Evolutionary conservation across 2,113 vertebrate genomes (phyloP), one percentile per base, ranked within the genome.

Genomic region (Myocastor coypus): DNA sequence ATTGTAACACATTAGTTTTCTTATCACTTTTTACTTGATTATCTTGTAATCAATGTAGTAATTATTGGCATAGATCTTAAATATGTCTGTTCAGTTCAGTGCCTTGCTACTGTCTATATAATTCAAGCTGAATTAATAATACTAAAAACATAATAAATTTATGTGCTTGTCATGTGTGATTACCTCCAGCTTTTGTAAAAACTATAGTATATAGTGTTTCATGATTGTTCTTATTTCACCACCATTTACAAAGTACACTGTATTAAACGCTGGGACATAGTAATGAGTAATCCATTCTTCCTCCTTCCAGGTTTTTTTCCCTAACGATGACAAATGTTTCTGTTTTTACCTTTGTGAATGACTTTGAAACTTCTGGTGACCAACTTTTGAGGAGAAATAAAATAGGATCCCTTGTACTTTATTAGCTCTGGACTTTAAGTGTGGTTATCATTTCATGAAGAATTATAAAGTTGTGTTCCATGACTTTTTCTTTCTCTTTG

Each of bases 371-470:
- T 69, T 57, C 64, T 66, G 16, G 19, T 64, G 61, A 81, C 80
- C 75, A 96, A 91, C 50, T 87, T 37, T 63, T 16, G 42, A 87
- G 28, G 22, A 94, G 63, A 96, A 83, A 80, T 19, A 66, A 91
- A 59, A 75, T 32, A 77, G 69, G 68, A 89, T 81, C 87, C 68
- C 7, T 5, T 42, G 2, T 22, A 50, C 22, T 63, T 64, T 73
- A 28, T 93, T 96, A 96, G 84, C 52, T 84, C 32, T 55, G 83
- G 34, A 24, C 73, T 71, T 84, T 57, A 71, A 87, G 82, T 63
- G 22, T 89, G 88, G 50, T 8, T 90, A 28, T 71, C 82, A 77
- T 85, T 87, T 55, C 59, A 1, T 69, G 59, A 87, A 92, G 83
- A 46, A 66, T 81, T 84, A 84, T 19, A 85, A 88, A 93, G 34